phyloP scores from a whole-genome alignment of 2,797 vertebrate species.

The Cuniculus paca region DNA sequence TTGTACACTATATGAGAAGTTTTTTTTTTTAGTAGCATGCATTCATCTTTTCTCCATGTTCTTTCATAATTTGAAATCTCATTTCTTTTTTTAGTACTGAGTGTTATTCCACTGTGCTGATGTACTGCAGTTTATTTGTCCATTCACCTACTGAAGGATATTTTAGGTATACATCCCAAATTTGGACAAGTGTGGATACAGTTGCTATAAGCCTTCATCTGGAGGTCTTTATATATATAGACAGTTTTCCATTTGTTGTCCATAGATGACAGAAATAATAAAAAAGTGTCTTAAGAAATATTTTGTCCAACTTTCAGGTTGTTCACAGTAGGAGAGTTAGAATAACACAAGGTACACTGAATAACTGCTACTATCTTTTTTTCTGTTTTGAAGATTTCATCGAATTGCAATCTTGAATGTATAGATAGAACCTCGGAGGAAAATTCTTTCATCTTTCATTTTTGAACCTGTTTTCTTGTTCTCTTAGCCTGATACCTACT shows the following conservation, averaged over 20 bases:
- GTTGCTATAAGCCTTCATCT: not conserved
- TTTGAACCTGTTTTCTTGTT: not conserved
- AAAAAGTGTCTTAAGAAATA: constrained; percentile 13
- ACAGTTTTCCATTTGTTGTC: not conserved
- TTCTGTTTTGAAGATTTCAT: not conserved
- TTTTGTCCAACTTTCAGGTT: not conserved
- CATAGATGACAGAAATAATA: not conserved
- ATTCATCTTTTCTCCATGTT: not conserved
- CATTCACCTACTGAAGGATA: not conserved
- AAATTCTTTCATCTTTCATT: not conserved
- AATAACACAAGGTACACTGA: not conserved
- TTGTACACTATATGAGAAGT: not conserved
- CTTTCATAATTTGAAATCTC: not conserved
- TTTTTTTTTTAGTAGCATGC: not conserved
- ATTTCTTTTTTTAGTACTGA: not conserved
- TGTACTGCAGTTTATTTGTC: not conserved
- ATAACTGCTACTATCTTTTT: constrained; percentile 19
- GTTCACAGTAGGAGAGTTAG: not conserved
- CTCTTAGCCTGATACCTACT: not conserved
- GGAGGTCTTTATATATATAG: not conserved
- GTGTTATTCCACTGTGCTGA: not conserved
- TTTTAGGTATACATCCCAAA: not conserved
- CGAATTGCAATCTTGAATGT: not conserved
- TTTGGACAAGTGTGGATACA: not conserved
- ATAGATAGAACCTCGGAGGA: not conserved